Base-by-base conservation (phyloP, 1,140 invertebrate species). In the Hyles vespertilio region DNA sequence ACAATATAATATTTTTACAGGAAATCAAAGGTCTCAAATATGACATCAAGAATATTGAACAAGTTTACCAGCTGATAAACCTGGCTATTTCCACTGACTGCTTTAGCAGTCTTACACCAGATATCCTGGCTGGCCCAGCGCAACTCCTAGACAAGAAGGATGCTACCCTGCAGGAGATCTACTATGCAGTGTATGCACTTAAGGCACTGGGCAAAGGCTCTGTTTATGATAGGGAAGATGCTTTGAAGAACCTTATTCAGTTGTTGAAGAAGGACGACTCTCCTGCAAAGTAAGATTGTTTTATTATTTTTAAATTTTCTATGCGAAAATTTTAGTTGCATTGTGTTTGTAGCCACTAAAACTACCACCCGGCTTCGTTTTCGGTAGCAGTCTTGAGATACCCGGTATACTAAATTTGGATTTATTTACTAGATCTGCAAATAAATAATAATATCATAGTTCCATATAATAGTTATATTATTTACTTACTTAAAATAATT, bases 221-320 rank as follows among this genome's bases (percentile, higher is more conserved):
- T 7, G 62, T 81, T 0, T 82, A 69, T 71, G 80, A 89, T 47
- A 92, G 92, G 63, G 84, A 89, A 11, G 92, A 92, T 65, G 73
- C 94, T 43, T 83, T 92, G 0, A 95, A 94, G 73, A 91, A 90
- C 59, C 77, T 96, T 22, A 92, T 94, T 71, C 91, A 92, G 54
- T 79, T 91, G 59, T 81, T 96, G 36, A 95, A 95, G 69, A 95
- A 94, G 63, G 95, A 96, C 87, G 95, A 96, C 63, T 92, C 92
- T 64, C 84, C 94, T 32, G 89, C 90, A 44, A 95, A 93, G 93
- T 94, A 88, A 90, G 89, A 82, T 3, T 56, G 55, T 32, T 5
- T 10, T 48, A 10, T 48, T 3, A 10, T 47, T 47, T 47, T 47
- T 1, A 47, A 11, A 36, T 56, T 57, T 57, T 34, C 4, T n/a